Base-by-base conservation (phyloP, 2,113 vertebrate species). In the Crotalus horridus region DNA sequence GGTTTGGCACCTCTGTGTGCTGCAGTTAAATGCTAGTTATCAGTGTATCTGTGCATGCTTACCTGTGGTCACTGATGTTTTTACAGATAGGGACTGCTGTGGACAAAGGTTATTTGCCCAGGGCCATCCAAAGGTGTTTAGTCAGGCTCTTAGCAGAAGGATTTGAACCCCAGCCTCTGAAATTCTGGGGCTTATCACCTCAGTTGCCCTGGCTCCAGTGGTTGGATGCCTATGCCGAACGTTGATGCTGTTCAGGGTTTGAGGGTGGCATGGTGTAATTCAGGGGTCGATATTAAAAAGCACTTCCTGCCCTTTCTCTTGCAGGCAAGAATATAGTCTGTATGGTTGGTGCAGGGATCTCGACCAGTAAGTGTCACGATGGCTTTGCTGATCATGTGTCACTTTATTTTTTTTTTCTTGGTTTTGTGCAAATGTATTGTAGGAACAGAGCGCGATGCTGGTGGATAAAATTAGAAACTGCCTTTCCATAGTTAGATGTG, bases 331-430 rank as follows among this genome's bases (percentile, higher is more conserved):
- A 98, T 87, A 95, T 99, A n/a, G 96, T 99, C 94, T 99, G 98
- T 95, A 98, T 99, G 98, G 99, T 99, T 74, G 98, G 98, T 91
- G 98, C 98, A 0, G 98, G 98, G 85, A 98, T 99, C 96, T 99
- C 98, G 29, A 99, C 98, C 0, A 98, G 98, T 99, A 95, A 98
- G 98, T 96, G 29, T 12, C 39, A 5, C 46, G 6, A 17, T 10
- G 33, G 26, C n/a, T 2, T 0, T n/a, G 7, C 39, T n/a, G 20
- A 33, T 8, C 6, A 2, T 6, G 29, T 8, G 1, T 23, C 8
- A 0, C 20, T 3, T 7, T 59, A 17, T n/a, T 11, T 29, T 11
- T 29, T 11, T 55, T 46, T 55, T 26, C 5, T 74, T 29, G 6
- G 54, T 20, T 59, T 74, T 10, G 23, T 39, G 11, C 17, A 59